A percentile compares a stretch with the other conserved stretches of the same genome.
Evolutionary conservation across 2,888 invertebrate species (phyloP).

Genomic region (Drosophila prolongata): DNA sequence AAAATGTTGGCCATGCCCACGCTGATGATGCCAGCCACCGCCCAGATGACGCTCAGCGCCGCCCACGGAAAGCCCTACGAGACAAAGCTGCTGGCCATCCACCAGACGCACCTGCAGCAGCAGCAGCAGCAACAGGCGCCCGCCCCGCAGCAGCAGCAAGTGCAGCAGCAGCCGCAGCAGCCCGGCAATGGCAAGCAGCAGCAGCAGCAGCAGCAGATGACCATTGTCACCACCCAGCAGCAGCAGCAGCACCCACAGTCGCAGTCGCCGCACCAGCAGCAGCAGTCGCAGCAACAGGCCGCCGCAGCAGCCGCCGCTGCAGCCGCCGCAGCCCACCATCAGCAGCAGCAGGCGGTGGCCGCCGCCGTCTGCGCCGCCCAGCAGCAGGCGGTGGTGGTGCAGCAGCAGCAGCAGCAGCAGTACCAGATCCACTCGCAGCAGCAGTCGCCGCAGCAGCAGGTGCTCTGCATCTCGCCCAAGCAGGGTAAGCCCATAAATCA

Average conservation of each 20-base stretch:
- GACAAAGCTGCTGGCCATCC: constrained; percentile 84
- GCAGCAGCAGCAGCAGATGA: constrained; percentile 81
- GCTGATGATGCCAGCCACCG: constrained; percentile 85
- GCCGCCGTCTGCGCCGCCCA: constrained; percentile 81
- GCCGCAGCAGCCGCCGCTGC: constrained; percentile 79
- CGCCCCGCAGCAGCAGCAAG: constrained; percentile 57
- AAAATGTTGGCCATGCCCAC: constrained; percentile 85
- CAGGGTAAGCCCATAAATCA: constrained; percentile 79
- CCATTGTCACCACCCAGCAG: constrained; percentile 75
- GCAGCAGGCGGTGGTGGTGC: constrained; percentile 81
- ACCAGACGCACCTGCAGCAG: constrained; percentile 84
- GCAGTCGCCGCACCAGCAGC: constrained; percentile 77
- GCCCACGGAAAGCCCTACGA: constrained; percentile 84
- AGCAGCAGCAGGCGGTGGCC: constrained; percentile 79
- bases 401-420: constrained; percentile 77
- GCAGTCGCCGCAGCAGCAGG: constrained; percentile 84
- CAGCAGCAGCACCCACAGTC: constrained; percentile 79
- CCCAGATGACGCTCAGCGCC: constrained; percentile 85
- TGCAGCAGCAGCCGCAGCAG: constrained; percentile 42
- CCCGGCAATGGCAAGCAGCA: constrained; percentile 71
- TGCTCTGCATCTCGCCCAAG: constrained; percentile 83
- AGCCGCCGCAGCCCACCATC: constrained; percentile 79
- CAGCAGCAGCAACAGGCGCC: constrained; percentile 73
- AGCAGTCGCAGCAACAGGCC: constrained; percentile 58
- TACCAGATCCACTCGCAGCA: constrained; percentile 84